Evolutionary conservation across 2,797 vertebrate species (phyloP).

Genomic region (Varecia variegata): DNA sequence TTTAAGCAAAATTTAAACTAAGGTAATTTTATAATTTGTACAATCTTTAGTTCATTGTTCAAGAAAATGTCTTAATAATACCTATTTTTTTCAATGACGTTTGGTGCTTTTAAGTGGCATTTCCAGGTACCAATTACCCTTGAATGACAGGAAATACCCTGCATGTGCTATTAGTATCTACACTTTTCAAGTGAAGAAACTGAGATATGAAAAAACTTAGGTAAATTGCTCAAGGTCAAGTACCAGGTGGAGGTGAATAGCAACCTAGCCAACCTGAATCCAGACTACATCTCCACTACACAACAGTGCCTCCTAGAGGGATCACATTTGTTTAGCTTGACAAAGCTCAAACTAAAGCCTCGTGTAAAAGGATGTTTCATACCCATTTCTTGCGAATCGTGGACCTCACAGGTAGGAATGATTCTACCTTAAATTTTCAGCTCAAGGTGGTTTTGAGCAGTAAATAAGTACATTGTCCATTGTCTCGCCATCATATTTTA

Average conservation of each 20-base stretch:
- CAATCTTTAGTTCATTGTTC: constrained; percentile 15
- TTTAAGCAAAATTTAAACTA: neutral
- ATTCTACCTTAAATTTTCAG: neutral
- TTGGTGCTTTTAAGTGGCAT: neutral
- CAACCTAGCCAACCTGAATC: neutral
- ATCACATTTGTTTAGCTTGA: neutral
- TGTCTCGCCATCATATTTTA: constrained; percentile 49
- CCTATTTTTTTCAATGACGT: neutral
- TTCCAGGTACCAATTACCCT: neutral
- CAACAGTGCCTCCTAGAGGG: constrained; percentile 62
- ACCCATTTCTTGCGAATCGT: neutral
- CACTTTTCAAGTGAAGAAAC: constrained; percentile 17
- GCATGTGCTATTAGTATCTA: neutral
- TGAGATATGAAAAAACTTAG: neutral
- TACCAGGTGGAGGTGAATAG: neutral
- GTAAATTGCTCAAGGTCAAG: constrained; percentile 34
- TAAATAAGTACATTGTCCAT: constrained; percentile 41
- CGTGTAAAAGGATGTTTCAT: neutral
- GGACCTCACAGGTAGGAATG: constrained; percentile 52
- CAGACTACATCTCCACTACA: neutral
- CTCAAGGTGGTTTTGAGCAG: neutral
- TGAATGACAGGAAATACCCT: constrained; percentile 6
- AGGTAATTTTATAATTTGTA: neutral
- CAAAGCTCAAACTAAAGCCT: neutral
- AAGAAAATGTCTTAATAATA: neutral